These are phyloP conservation scores for Brachyhypopomus gauderio DNA, from an alignment of 2,113 vertebrate species.

Conservation along the genomic window DNA sequence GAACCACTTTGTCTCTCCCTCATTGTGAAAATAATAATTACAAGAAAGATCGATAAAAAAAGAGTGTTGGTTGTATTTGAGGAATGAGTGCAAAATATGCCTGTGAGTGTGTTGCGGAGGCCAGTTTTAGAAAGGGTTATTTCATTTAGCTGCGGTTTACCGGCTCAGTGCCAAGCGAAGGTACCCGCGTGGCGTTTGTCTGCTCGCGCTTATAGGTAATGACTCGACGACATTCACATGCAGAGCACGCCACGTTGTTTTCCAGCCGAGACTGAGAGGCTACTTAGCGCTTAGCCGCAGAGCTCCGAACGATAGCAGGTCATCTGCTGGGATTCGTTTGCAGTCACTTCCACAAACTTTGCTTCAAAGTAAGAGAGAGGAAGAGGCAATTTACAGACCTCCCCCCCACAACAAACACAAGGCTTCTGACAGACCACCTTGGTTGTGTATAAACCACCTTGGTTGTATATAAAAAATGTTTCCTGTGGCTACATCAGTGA, in stretches of 20 bases:
- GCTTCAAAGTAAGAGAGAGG: neutral
- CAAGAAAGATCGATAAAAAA: neutral
- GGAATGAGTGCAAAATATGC: neutral
- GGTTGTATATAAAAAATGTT: neutral
- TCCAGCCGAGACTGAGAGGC: neutral
- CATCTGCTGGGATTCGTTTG: constrained; percentile 33
- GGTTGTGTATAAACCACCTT: neutral
- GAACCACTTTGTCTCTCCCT: neutral
- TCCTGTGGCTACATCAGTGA: neutral
- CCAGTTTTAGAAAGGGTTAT: neutral
- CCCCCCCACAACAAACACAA: constrained; percentile 13
- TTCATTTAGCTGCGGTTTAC: neutral
- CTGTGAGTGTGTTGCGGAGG: too few species aligned
- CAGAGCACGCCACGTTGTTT: neutral
- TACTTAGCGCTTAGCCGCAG: constrained; percentile 14
- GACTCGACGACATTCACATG: neutral
- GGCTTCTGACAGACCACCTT: constrained; percentile 13
- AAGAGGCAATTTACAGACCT: constrained; percentile 28
- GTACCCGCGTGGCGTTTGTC: neutral
- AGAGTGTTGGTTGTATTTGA: neutral
- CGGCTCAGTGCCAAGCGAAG: neutral
- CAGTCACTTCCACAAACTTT: constrained; percentile 14
- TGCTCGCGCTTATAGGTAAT: neutral
- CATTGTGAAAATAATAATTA: neutral
- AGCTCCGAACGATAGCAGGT: constrained; percentile 19